Percentiles rank a stretch among this genome's conserved stretches.
phyloP scores from a whole-genome alignment of 1,140 invertebrate genomes.

The Drosophila sturtevanti region DNA sequence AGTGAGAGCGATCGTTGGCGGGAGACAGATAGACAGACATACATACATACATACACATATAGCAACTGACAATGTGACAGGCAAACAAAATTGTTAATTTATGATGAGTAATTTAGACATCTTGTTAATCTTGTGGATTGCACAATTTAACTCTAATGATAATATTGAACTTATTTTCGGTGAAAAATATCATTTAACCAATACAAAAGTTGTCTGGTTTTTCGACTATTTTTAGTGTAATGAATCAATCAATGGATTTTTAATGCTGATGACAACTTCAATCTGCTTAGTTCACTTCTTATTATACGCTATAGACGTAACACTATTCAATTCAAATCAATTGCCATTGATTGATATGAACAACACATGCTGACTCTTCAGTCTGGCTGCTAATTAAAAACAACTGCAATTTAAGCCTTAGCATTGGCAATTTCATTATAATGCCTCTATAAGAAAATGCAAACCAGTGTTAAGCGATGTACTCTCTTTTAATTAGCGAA shows the following conservation, averaged over 20 bases:
- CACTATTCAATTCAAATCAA: conserved; percentile 70
- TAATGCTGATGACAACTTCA: conserved; percentile 12
- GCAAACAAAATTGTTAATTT: conserved; percentile 33
- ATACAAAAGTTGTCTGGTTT: not conserved
- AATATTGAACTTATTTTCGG: no score
- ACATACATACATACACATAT: no score
- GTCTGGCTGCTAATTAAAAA: conserved; percentile 63
- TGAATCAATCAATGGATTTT: not conserved
- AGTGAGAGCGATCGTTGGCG: conserved; percentile 31
- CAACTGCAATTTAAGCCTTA: conserved; percentile 58
- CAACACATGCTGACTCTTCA: conserved; percentile 32
- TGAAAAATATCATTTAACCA: no score
- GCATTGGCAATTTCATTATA: conserved; percentile 50
- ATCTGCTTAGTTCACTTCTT: conserved; percentile 34
- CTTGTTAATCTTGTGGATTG: no score
- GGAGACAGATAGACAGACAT: not conserved
- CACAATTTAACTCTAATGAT: no score
- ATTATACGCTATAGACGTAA: conserved; percentile 27
- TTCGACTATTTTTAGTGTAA: not conserved
- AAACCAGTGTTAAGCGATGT: no score
- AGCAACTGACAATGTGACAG: conserved; percentile 21
- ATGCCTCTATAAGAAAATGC: conserved; percentile 21
- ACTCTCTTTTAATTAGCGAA: no score
- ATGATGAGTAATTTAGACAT: conserved; percentile 3
- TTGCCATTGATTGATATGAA: conserved; percentile 67